Evolutionary conservation across 2,113 vertebrate species (phyloP).

Genomic region (Collichthys lucidus): DNA sequence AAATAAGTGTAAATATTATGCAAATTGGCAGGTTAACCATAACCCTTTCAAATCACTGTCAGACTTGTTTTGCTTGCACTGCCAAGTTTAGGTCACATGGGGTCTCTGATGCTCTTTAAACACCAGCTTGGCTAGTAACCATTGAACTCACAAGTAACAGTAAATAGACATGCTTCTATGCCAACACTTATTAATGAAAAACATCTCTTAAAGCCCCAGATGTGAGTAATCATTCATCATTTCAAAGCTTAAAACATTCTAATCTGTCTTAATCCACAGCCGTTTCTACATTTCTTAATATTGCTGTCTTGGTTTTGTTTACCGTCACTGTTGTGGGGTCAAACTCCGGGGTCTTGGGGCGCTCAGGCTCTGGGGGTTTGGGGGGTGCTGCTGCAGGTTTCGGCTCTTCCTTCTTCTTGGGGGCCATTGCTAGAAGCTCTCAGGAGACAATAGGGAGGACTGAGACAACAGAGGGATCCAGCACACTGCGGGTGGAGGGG

Average conservation of each 20-base stretch:
- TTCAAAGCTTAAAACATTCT: background rate
- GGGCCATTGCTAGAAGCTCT: slow-evolving; percentile 84
- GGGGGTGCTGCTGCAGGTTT: slow-evolving; percentile 85
- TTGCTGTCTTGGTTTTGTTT: slow-evolving; percentile 41
- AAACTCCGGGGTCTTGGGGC: slow-evolving; percentile 83
- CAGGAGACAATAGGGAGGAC: slow-evolving; percentile 28
- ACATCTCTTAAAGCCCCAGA: background rate
- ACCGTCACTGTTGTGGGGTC: slow-evolving; percentile 90
- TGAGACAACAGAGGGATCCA: slow-evolving; percentile 48
- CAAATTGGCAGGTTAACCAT: background rate
- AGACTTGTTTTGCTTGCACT: slow-evolving; percentile 54
- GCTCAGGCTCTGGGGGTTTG: slow-evolving; percentile 82
- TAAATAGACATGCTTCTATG: background rate
- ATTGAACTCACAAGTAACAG: background rate
- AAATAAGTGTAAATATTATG: background rate
- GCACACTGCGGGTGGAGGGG: slow-evolving; percentile 55
- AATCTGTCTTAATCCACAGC: background rate
- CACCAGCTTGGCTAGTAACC: background rate
- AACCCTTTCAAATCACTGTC: background rate
- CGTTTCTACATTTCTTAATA: background rate
- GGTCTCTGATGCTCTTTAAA: slow-evolving; percentile 70
- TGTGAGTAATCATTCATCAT: background rate
- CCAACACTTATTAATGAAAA: background rate
- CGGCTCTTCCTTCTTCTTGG: slow-evolving; percentile 95
- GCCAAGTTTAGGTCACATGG: slow-evolving; percentile 62